phyloP scores from a whole-genome alignment of 1,140 invertebrate genomes.

The Drosophila ambigua region DNA sequence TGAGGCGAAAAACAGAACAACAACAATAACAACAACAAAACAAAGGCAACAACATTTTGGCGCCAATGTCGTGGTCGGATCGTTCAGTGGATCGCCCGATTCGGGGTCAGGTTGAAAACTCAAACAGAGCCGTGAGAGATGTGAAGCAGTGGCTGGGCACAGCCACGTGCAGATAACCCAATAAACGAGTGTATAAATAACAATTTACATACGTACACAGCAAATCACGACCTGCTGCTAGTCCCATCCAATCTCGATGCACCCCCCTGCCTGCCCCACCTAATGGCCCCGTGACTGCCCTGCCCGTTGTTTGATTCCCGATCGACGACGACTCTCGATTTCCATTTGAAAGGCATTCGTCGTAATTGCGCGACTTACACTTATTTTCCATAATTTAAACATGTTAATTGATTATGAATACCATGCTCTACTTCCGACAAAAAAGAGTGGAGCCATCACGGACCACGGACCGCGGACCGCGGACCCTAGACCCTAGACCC shows the following conservation, averaged over 20 bases:
- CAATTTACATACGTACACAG: slow-evolving; percentile 35
- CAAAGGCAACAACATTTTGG: slow-evolving; percentile 50
- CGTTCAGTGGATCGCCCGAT: slow-evolving; percentile 13
- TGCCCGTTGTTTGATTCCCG: no score
- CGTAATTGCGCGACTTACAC: slow-evolving; percentile 60
- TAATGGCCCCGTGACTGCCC: no score
- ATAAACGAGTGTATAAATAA: slow-evolving; percentile 33
- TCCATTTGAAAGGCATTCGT: slow-evolving; percentile 16
- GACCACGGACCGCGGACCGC: slow-evolving; percentile 10
- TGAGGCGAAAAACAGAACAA: not conserved
- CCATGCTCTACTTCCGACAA: slow-evolving; percentile 73
- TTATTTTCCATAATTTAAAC: slow-evolving; percentile 72
- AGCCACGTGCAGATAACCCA: slow-evolving; percentile 72
- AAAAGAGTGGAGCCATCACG: not conserved
- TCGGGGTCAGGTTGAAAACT: slow-evolving; percentile 18
- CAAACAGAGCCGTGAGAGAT: slow-evolving; percentile 5
- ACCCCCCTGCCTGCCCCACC: no score
- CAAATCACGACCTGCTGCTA: slow-evolving; percentile 36
- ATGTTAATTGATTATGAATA: slow-evolving; percentile 78
- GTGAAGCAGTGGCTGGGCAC: not conserved
- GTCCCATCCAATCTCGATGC: not conserved
- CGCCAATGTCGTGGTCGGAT: slow-evolving; percentile 66
- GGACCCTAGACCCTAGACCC: slow-evolving; percentile 53
- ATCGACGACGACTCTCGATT: slow-evolving; percentile 31
- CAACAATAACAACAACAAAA: no score